phyloP scores from a whole-genome alignment of 2,113 vertebrate genomes.

The Epinephelus lanceolatus region DNA sequence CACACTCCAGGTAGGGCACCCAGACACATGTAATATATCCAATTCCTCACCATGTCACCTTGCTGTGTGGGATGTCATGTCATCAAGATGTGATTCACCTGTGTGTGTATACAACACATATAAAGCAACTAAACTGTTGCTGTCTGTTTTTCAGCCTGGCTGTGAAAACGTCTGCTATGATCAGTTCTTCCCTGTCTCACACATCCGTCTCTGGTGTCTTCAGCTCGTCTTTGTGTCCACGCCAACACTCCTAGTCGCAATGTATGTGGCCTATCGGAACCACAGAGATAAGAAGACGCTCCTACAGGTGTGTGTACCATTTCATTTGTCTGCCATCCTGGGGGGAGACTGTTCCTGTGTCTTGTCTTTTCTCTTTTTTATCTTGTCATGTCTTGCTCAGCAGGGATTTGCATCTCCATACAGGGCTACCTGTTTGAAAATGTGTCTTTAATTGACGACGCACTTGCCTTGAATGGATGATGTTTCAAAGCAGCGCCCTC shows the following conservation, averaged over 20 bases:
- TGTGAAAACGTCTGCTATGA: slow-evolving; percentile 96
- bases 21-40: no score
- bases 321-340: no score
- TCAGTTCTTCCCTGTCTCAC: slow-evolving; percentile 94
- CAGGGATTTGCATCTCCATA: no score
- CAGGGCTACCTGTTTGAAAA: no score
- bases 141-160: slow-evolving; percentile 80
- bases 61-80: background rate
- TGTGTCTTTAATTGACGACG: no score
- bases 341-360: background rate
- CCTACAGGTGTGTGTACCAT: slow-evolving; percentile 56
- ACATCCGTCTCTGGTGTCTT: slow-evolving; percentile 95
- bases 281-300: slow-evolving; percentile 72
- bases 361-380: background rate
- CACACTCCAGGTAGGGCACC: slow-evolving; percentile 86
- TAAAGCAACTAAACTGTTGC: no score
- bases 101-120: no score
- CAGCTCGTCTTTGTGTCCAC: slow-evolving; percentile 95
- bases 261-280: slow-evolving; percentile 80
- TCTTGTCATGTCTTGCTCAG: background rate
- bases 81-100: background rate
- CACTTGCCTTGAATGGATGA: no score
- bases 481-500: no score
- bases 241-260: slow-evolving; percentile 83
- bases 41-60: background rate